These are phyloP conservation scores for Hypselothyrea guttata DNA, from an alignment of 2,888 invertebrate genomes.

Conservation along the genomic window DNA sequence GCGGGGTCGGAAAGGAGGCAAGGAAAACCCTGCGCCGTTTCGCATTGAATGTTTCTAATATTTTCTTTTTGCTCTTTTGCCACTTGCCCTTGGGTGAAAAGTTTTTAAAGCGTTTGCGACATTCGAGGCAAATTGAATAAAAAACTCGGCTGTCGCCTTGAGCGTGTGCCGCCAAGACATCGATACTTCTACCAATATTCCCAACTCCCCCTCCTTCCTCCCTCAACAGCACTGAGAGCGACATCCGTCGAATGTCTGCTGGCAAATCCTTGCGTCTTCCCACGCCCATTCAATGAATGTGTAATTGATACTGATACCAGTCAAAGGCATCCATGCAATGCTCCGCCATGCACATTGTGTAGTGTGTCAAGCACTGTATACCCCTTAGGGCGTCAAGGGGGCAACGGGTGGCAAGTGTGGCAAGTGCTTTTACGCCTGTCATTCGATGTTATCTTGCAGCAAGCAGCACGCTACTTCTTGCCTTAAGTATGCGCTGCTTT, in stretches of 20 bases:
- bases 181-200: constrained; percentile 1
- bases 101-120: constrained; percentile 57
- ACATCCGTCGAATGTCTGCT: constrained; percentile 20
- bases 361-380: background rate
- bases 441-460: constrained; percentile 34
- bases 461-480: constrained; percentile 23
- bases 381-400: constrained; percentile 10
- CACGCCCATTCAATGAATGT: constrained; percentile 65
- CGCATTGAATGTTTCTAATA: constrained; percentile 56
- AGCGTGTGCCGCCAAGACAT: constrained; percentile 15
- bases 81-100: constrained; percentile 23
- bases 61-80: constrained; percentile 47
- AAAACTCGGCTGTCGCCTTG: constrained; percentile 56
- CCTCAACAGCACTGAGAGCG: background rate
- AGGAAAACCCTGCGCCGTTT: constrained; percentile 10
- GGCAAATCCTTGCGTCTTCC: constrained; percentile 49
- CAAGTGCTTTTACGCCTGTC: constrained; percentile 36
- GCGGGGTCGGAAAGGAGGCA: constrained; percentile 5
- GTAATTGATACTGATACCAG: constrained; percentile 71
- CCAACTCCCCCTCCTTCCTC: background rate
- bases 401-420: constrained; percentile 11
- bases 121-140: constrained; percentile 66
- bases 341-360: too few relatives aligned
- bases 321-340: constrained; percentile 56
- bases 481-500: constrained; percentile 28